These are phyloP conservation scores for Halictus ligatus DNA, from an alignment of 2,888 invertebrate genomes.

Conservation along the genomic window DNA sequence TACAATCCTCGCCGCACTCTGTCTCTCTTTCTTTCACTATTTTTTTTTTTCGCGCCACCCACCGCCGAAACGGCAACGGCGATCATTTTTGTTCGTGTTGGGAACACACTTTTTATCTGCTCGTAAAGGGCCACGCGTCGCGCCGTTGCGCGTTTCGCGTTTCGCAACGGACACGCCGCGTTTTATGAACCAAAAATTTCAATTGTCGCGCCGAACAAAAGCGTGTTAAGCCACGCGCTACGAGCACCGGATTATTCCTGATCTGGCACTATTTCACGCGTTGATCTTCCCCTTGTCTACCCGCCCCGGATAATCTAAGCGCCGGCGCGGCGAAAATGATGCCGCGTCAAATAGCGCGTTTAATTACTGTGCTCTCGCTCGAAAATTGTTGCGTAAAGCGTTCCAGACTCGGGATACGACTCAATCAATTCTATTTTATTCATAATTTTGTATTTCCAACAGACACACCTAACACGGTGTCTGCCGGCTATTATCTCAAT, in stretches of 20 bases:
- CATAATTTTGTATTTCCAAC: too few species aligned
- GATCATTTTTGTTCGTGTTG: constrained; percentile 58
- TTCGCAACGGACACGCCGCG: not conserved
- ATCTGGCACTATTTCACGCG: not conserved
- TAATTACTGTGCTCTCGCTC: not conserved
- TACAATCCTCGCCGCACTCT: constrained; percentile 55
- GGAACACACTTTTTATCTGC: constrained; percentile 49
- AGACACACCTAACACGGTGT: too few species aligned
- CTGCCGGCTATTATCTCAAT: too few species aligned
- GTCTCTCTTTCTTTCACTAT: constrained; percentile 27
- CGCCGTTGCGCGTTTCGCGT: not conserved
- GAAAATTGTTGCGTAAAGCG: not conserved
- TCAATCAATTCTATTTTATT: too few species aligned
- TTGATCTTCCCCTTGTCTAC: not conserved
- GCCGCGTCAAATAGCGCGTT: not conserved
- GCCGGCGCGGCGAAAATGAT: not conserved
- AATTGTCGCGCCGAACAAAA: constrained; percentile 22
- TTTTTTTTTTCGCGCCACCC: not conserved
- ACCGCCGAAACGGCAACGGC: not conserved
- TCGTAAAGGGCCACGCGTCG: constrained; percentile 33
- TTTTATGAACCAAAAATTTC: constrained; percentile 44
- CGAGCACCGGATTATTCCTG: not conserved
- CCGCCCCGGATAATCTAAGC: not conserved
- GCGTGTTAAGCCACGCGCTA: constrained; percentile 1
- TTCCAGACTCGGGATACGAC: too few species aligned